A percentile compares a stretch with the other conserved stretches of the same genome.
Conservation (phyloP, 2,888 invertebrate species). For the Drosophila picticornis region DNA sequence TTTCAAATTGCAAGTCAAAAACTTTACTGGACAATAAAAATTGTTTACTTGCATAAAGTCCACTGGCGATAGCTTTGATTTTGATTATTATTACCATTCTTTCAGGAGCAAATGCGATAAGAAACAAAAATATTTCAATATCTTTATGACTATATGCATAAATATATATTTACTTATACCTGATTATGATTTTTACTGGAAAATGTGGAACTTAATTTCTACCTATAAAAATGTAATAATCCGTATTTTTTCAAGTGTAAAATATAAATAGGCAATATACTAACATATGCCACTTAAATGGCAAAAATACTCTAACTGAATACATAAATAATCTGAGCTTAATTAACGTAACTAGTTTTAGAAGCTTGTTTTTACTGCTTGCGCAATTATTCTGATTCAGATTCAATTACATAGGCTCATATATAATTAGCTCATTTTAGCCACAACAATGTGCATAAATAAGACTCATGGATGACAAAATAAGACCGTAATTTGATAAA, state of each 20-base stretch:
- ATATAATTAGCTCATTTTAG: constrained; percentile 21
- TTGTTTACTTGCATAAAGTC: not conserved
- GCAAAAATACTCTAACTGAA: not conserved
- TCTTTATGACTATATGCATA: constrained; percentile 34
- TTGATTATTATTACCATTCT: constrained; percentile 2
- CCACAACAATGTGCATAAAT: constrained; percentile 19
- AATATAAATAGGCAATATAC: not conserved
- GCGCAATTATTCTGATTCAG: constrained; percentile 21
- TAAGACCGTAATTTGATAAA: constrained; percentile 9
- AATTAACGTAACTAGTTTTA: constrained; percentile 16
- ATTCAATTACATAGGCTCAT: constrained; percentile 5
- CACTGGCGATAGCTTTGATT: constrained; percentile 8
- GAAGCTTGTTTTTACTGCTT: not conserved
- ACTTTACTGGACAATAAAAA: not conserved
- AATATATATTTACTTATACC: not conserved
- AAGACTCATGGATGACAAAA: constrained; percentile 1
- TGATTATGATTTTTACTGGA: not conserved
- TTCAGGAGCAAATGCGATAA: constrained; percentile 14
- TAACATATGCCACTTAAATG: too few species aligned
- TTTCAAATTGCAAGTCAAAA: not conserved
- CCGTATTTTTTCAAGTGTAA: not conserved
- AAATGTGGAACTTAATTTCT: not conserved
- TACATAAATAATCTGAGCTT: constrained; percentile 5
- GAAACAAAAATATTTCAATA: constrained; percentile 17
- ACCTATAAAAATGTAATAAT: not conserved